Evolutionary conservation across 1,140 invertebrate genomes (phyloP), one percentile per base, ranked within the genome.

Genomic region (Drosophila punjabiensis): DNA sequence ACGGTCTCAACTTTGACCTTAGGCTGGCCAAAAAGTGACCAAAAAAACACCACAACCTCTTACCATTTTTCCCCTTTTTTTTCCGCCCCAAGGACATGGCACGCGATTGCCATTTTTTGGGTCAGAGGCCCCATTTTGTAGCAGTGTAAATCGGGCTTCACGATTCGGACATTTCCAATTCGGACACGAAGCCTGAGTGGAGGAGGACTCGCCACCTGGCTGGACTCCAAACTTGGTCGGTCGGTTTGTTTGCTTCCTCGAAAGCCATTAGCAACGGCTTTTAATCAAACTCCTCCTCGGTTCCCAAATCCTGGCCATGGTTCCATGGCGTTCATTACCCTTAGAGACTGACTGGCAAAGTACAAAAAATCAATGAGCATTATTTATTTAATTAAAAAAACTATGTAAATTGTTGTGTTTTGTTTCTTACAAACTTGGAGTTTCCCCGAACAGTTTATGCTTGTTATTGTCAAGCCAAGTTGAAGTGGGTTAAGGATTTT

Each of bases 211-310:
- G 32, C 53, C 68, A 47, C 16, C 35, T 58, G 14, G 32, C 24
- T 37, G 53, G 53, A 55, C n/a, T 55, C 18, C 4, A 35, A 35
- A 16, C 18, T 35, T 18, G n/a, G 18, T n/a, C n/a, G n/a, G n/a
- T 30, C 33, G 45, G 18, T 10, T 43, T 47, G 47, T 81, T 52
- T 48, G 47, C 50, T 56, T 82, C 33, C 62, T 43, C 14, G 60
- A 53, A 65, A 74, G 63, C 67, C 82, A 86, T 85, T 86, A 91
- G 86, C 82, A 86, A 87, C 83, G 82, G 75, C 81, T 81, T 73
- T 91, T 81, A 81, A 83, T 83, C 77, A 86, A 58, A 77, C 69
- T 76, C 63, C 52, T 18, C n/a, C 11, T 5, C 47, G 70, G 67
- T 66, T 76, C 18, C 37, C 58, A 47, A 78, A 70, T 76, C 41